These are phyloP conservation scores for Tragelaphus buxtoni DNA, from an alignment of 2,113 vertebrate species.

Conservation along the genomic window DNA sequence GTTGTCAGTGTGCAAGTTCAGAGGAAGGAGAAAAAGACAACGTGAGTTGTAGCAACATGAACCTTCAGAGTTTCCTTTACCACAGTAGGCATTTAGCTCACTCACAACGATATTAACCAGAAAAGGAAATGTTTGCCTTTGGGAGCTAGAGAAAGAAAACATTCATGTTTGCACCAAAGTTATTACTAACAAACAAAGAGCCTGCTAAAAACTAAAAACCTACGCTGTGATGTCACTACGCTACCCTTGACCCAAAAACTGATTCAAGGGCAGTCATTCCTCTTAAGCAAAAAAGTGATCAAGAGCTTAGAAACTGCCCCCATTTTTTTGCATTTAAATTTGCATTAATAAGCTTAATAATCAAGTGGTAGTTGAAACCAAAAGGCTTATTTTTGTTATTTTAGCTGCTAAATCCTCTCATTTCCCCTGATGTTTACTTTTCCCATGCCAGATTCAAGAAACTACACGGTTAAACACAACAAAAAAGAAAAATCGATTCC, in stretches of 20 bases:
- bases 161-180: neutral
- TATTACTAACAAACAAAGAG: constrained; percentile 20
- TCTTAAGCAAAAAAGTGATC: neutral
- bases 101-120: constrained; percentile 44
- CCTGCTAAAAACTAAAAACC: neutral
- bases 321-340: neutral
- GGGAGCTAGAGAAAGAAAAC: constrained; percentile 5
- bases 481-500: neutral
- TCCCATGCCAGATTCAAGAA: constrained; percentile 14
- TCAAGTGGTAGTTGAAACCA: neutral
- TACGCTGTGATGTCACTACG: neutral
- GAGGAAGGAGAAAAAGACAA: neutral
- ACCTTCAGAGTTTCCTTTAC: neutral
- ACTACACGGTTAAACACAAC: neutral
- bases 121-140: constrained; percentile 56
- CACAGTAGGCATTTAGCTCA: neutral
- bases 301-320: neutral
- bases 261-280: neutral
- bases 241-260: neutral
- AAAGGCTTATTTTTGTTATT: neutral
- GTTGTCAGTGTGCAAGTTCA: neutral
- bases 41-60: neutral
- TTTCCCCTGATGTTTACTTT: neutral
- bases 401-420: neutral
- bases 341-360: neutral